Percentiles rank a stretch among this genome's conserved stretches.
Conservation (phyloP, 2,797 vertebrate species). For the Neosalanx taihuensis region DNA sequence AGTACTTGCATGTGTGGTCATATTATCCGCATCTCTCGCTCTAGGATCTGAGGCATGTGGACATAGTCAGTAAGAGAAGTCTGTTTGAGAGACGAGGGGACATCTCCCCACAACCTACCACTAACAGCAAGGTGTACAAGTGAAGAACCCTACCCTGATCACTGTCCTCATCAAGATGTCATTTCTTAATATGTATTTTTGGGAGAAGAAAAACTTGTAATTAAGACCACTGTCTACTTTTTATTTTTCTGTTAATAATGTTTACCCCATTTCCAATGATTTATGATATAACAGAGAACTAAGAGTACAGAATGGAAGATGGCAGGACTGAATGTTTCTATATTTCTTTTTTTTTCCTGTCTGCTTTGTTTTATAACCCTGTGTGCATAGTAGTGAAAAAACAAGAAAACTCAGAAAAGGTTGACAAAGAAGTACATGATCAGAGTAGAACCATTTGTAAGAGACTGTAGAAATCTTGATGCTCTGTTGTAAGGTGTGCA, state of each 20-base stretch:
- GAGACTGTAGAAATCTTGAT: not conserved
- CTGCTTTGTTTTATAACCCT: conserved; percentile 1
- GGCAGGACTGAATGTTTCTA: conserved; percentile 39
- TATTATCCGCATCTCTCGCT: not conserved
- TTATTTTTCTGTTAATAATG: not conserved
- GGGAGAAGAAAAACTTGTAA: no score
- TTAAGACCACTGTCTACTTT: no score
- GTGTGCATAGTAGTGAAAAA: conserved; percentile 4
- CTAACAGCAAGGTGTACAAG: conserved; percentile 42
- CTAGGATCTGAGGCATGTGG: conserved; percentile 71
- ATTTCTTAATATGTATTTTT: no score
- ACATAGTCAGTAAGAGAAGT: conserved; percentile 70
- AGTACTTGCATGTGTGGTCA: not conserved
- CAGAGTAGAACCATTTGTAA: not conserved
- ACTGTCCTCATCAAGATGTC: no score
- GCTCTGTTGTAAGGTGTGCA: not conserved
- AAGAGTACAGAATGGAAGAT: conserved; percentile 17
- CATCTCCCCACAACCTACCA: conserved; percentile 18
- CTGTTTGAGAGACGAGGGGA: conserved; percentile 66
- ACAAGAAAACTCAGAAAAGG: not conserved
- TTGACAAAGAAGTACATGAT: not conserved
- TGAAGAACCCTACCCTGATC: conserved; percentile 22
- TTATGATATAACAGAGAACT: not conserved
- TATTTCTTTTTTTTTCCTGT: conserved; percentile 19
- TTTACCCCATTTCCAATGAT: not conserved